Evolutionary conservation across 2,797 vertebrate genomes (phyloP).

Genomic region (Lemur catta): DNA sequence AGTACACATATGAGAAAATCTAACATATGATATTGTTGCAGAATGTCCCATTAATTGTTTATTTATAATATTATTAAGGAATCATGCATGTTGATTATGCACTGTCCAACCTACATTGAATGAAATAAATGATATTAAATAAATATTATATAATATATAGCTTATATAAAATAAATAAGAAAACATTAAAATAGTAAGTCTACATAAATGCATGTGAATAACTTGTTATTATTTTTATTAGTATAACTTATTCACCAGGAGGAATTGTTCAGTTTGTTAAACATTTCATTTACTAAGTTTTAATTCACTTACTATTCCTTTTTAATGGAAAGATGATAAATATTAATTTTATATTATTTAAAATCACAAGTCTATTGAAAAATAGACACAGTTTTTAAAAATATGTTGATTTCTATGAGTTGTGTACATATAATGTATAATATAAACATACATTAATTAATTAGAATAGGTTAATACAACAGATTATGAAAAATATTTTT

Average conservation of each 20-base stretch:
- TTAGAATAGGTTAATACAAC: background rate
- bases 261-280: background rate
- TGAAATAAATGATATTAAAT: background rate
- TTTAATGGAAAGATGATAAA: background rate
- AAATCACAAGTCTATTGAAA: background rate
- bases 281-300: background rate
- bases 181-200: background rate
- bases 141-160: background rate
- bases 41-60: background rate
- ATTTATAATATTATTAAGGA: background rate
- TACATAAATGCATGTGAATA: background rate
- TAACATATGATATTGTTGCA: background rate
- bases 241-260: background rate
- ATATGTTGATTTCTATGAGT: background rate
- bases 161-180: background rate
- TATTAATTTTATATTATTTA: background rate
- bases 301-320: background rate
- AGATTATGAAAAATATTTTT: background rate
- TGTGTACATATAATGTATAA: background rate
- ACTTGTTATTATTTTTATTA: background rate
- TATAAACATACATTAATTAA: background rate
- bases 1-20: background rate
- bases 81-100: background rate
- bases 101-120: background rate
- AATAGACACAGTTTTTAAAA: background rate